A percentile compares a stretch with the other conserved stretches of the same genome.
These are phyloP conservation scores for Tyrophagus putrescentiae DNA, from an alignment of 1,140 invertebrate species.

Conservation along the genomic window DNA sequence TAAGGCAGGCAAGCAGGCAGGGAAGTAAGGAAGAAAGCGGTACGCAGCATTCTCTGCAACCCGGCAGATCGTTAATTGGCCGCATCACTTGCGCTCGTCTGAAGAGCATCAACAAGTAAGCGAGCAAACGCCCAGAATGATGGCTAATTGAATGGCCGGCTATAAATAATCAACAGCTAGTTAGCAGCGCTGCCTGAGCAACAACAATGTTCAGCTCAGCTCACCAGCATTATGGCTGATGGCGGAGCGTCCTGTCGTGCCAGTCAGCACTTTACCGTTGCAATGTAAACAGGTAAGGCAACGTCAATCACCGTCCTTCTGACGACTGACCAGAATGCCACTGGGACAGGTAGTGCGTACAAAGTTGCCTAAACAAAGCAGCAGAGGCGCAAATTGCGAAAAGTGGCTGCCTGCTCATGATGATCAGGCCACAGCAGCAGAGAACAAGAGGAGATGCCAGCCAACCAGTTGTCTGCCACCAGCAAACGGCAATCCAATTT, in stretches of 20 bases:
- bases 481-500: no score
- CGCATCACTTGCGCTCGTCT: not conserved
- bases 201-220: not conserved
- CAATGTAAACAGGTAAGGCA: constrained; percentile 5
- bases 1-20: no score
- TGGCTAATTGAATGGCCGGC: constrained; percentile 8
- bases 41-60: no score
- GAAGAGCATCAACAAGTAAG: not conserved
- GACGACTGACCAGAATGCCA: no score
- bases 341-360: no score
- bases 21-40: no score
- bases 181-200: not conserved
- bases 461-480: no score
- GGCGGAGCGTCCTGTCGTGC: not conserved
- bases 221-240: not conserved
- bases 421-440: no score
- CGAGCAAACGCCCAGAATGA: constrained; percentile 12
- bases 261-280: constrained; percentile 12
- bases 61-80: constrained; percentile 2
- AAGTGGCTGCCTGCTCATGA: no score
- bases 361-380: no score
- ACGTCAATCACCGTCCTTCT: constrained; percentile 12
- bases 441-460: no score
- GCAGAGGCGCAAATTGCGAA: no score
- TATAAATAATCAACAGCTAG: constrained; percentile 12